Percentiles rank a stretch among this genome's conserved stretches.
Evolutionary conservation across 2,888 invertebrate species (phyloP).

Genomic region (Amiota minor): DNA sequence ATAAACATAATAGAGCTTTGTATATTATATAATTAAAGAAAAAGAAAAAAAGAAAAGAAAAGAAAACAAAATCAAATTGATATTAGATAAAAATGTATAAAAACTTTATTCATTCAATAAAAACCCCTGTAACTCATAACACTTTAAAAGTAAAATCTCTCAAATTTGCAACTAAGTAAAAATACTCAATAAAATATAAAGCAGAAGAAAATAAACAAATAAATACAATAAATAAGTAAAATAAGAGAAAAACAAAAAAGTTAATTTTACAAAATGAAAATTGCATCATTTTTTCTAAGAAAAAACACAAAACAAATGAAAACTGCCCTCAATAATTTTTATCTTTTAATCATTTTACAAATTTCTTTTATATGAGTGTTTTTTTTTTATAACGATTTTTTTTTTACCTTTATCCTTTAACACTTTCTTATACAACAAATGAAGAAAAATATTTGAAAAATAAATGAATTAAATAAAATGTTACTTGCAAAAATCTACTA

Average conservation of each 20-base stretch:
- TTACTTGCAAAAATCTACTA: not conserved
- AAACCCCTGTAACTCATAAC: slow-evolving; percentile 12
- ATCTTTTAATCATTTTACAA: slow-evolving; percentile 3
- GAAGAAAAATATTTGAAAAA: not conserved
- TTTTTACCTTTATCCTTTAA: slow-evolving; percentile 2
- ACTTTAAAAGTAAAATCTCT: slow-evolving; percentile 15
- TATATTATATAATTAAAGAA: slow-evolving; percentile 39
- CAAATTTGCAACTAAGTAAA: slow-evolving; percentile 18
- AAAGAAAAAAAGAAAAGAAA: slow-evolving; percentile 32
- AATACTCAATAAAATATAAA: slow-evolving; percentile 12
- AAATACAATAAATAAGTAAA: not conserved
- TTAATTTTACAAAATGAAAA: not conserved
- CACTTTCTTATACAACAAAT: not conserved
- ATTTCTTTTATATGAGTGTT: not conserved
- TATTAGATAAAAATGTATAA: slow-evolving; percentile 42
- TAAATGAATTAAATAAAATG: not conserved
- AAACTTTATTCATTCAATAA: not conserved
- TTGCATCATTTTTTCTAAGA: slow-evolving; percentile 2
- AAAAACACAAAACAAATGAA: not conserved
- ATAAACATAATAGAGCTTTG: slow-evolving; percentile 16
- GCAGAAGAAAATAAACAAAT: not conserved
- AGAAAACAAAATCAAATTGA: slow-evolving; percentile 27
- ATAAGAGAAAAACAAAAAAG: not conserved
- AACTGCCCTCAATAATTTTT: slow-evolving; percentile 24
- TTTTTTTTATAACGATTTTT: not conserved